Evolutionary conservation across 53 echinoderm and acorn worm species (phyloP).

Genomic region (Antedon mediterranea): DNA sequence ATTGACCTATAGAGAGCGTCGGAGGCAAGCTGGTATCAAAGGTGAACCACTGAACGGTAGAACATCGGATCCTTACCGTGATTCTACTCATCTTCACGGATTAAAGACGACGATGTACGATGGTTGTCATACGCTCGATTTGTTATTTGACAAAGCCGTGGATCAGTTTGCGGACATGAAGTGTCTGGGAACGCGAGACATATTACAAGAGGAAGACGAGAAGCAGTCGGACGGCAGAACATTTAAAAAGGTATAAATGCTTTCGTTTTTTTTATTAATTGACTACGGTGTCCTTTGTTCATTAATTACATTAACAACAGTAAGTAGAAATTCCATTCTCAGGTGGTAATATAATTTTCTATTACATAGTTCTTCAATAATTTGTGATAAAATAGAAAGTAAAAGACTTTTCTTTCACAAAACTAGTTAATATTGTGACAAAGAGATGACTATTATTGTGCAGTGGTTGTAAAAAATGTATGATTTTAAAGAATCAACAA

Average conservation of each 20-base stretch:
- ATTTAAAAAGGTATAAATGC: conserved; percentile 76
- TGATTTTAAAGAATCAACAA: too few species aligned
- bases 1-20: conserved; percentile 16
- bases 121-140: conserved; percentile 41
- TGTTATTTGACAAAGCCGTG: conserved; percentile 44
- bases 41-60: conserved; percentile 22
- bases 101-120: conserved; percentile 23
- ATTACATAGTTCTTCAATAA: too few species aligned
- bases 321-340: too few species aligned
- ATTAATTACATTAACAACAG: too few species aligned
- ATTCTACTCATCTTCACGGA: conserved; percentile 3
- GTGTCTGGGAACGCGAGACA: conserved; percentile 59
- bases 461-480: too few species aligned
- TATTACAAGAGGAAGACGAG: conserved; percentile 67
- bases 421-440: too few species aligned
- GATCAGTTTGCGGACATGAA: conserved; percentile 25
- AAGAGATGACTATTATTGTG: too few species aligned
- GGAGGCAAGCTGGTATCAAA: conserved; percentile 38
- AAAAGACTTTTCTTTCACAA: too few species aligned
- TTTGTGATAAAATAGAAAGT: too few species aligned
- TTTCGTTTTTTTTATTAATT: too few species aligned
- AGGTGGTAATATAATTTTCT: too few species aligned
- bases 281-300: too few species aligned
- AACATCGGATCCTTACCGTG: conserved; percentile 31
- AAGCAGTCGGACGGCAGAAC: conserved; percentile 56